Evolutionary conservation across 2,888 invertebrate species (phyloP), one percentile per base, ranked within the genome.

Genomic region (Dorcus hopei): DNA sequence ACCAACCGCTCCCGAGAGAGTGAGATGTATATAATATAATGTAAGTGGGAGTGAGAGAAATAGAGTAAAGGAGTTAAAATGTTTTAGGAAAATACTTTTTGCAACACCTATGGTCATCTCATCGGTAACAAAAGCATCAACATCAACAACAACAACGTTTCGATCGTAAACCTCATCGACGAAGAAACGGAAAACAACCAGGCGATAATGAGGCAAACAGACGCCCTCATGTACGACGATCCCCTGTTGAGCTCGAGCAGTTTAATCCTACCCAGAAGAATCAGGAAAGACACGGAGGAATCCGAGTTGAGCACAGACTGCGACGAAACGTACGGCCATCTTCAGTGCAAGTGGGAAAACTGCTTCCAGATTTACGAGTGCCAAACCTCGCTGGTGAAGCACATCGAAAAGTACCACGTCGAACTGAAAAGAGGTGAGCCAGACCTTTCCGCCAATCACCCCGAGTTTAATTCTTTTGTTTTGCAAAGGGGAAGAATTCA

Each of bases 341-440:
- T 79, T 54, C 80, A 81, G 66, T 97, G 97, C 75, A 85, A 88
- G 67, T 97, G 97, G 97, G 87, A 89, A 60, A 88, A 89, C 59
- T 97, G 97, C 75, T 88, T 88, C 67, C 85, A 87, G 70, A 84
- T 86, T 66, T 95, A 93, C 78, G 83, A 87, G 3, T 87, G 87
- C 65, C 95, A 95, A 74, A 87, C 83, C 53, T 85, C 88, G 6
- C 81, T 97, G 61, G 93, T 93, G 1, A 85, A 87, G 57, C 93
- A 93, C 69, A 93, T 93, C 52, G 93, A 93, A 72, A 88, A 90
- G 70, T 83, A 86, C 45, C 97, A 97, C 76, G 93, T 97, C 41
- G 95, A 96, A 74, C 84, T 89, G 70, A 91, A 84, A 76, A 88
- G 86, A 83, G 85, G 85, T 84, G 74, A 62, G 54, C 59, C 16